Evolutionary conservation across 2,113 vertebrate species (phyloP).

Genomic region (Andinoacara biseriatus): DNA sequence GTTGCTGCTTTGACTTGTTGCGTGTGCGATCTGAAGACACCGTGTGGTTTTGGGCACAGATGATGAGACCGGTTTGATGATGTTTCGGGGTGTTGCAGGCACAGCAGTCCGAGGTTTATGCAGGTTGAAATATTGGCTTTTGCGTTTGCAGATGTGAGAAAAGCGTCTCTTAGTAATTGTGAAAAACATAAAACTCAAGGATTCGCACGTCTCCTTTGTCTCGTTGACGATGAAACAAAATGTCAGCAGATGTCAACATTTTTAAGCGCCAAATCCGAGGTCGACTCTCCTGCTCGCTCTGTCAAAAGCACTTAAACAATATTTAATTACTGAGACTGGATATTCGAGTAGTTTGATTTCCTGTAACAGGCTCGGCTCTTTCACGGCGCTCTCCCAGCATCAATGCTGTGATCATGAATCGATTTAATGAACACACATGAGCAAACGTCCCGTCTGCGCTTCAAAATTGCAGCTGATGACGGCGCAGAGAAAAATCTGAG

Average conservation of each 20-base stretch:
- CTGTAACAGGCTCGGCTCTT: not conserved
- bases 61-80: not conserved
- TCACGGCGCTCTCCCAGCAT: not conserved
- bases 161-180: fast-evolving
- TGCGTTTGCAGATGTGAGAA: not conserved
- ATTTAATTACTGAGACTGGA: not conserved
- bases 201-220: not conserved
- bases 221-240: not conserved
- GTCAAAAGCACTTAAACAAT: not conserved
- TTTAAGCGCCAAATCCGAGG: not conserved
- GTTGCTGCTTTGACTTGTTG: not conserved
- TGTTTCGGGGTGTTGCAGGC: not conserved
- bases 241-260: not conserved
- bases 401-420: not conserved
- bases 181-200: not conserved
- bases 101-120: not conserved
- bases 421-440: not conserved
- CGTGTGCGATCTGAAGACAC: not conserved
- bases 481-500: not conserved
- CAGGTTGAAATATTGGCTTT: not conserved
- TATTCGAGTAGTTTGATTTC: not conserved
- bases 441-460: not conserved
- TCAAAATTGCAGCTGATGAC: not conserved
- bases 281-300: not conserved
- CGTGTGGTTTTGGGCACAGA: not conserved